phyloP scores from a whole-genome alignment of 2,113 vertebrate species.

The Hymenochirus boettgeri region DNA sequence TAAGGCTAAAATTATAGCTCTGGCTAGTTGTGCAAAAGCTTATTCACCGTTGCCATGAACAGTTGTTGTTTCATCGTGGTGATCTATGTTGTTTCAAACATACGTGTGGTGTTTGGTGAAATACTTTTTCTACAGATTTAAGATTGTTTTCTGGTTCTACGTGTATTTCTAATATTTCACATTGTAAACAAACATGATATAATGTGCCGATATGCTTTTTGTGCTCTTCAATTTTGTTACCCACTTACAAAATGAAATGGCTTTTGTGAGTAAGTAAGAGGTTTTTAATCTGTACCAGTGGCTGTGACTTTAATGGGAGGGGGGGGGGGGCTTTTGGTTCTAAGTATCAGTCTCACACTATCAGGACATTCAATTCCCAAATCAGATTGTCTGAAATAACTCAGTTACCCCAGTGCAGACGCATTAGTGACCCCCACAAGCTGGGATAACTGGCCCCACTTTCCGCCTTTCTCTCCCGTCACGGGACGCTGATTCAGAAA shows the following conservation, averaged over 20 bases:
- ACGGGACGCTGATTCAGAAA: constrained; percentile 42
- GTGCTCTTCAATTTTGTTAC: too few species aligned
- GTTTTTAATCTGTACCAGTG: background rate
- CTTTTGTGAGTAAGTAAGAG: background rate
- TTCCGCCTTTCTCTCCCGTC: constrained; percentile 31
- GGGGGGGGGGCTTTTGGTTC: constrained; percentile 17
- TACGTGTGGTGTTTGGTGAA: too few species aligned
- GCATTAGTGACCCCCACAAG: constrained; percentile 40
- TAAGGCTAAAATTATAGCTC: too few species aligned
- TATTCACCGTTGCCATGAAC: too few species aligned
- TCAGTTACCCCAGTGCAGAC: constrained; percentile 37
- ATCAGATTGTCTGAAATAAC: constrained; percentile 41
- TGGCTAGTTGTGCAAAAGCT: too few species aligned
- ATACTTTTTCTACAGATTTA: too few species aligned
- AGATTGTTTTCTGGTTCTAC: too few species aligned
- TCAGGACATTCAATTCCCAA: constrained; percentile 34
- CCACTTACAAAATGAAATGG: constrained; percentile 10
- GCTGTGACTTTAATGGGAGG: constrained; percentile 9
- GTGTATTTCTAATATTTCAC: too few species aligned
- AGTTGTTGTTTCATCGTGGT: too few species aligned
- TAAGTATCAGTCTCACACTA: constrained; percentile 33
- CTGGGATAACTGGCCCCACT: constrained; percentile 30
- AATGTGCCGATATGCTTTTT: too few species aligned
- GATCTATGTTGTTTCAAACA: too few species aligned
- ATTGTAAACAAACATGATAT: too few species aligned